Evolutionary conservation across 2,888 invertebrate species (phyloP).

Genomic region (Brachypterus glaber): DNA sequence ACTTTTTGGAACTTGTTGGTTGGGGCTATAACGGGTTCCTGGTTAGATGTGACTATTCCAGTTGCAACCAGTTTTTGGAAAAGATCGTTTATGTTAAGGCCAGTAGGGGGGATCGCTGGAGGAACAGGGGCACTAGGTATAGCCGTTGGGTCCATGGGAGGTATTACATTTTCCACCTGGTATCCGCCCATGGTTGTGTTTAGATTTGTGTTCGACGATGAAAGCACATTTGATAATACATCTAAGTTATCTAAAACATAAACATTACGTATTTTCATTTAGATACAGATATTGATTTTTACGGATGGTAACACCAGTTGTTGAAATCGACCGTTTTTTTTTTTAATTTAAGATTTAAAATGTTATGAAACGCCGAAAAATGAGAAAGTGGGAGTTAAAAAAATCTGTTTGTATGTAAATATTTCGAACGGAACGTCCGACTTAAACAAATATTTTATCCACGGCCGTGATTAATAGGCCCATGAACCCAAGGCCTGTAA

Average conservation of each 20-base stretch:
- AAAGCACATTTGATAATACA: constrained; percentile 56
- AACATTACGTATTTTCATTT: too few species aligned
- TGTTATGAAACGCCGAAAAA: too few species aligned
- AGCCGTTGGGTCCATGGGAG: constrained; percentile 10
- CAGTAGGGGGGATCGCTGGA: constrained; percentile 33
- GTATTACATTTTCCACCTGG: constrained; percentile 40
- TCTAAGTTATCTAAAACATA: constrained; percentile 49
- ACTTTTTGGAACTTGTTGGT: constrained; percentile 16
- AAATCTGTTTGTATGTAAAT: too few species aligned
- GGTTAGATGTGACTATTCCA: constrained; percentile 57
- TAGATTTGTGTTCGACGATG: constrained; percentile 51
- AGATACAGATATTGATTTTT: too few species aligned
- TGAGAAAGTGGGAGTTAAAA: too few species aligned
- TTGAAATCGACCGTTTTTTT: too few species aligned
- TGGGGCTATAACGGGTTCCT: constrained; percentile 5
- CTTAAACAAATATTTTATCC: too few species aligned
- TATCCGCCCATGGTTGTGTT: constrained; percentile 43
- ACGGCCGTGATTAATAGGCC: too few species aligned
- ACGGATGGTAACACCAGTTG: too few species aligned
- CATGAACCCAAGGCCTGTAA: too few species aligned
- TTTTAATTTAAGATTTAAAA: too few species aligned
- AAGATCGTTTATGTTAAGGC: constrained; percentile 64
- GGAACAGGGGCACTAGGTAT: constrained; percentile 10
- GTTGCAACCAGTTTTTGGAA: constrained; percentile 78
- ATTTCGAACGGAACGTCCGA: too few species aligned